These are phyloP conservation scores for Drosophila virilis DNA, from an alignment of 1,140 invertebrate genomes.

Conservation along the genomic window DNA sequence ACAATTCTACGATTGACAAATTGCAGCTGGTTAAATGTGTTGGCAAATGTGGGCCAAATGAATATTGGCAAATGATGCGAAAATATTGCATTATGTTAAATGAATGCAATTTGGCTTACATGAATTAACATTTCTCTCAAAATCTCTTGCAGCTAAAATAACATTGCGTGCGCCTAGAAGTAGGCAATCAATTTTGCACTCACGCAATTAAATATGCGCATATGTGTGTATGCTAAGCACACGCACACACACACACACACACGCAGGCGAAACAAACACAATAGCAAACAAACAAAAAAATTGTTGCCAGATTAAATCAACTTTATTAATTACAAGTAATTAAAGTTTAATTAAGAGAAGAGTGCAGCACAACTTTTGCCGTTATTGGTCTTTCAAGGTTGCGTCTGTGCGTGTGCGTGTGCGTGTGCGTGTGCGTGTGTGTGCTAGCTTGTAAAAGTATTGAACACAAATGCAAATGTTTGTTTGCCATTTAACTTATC, in stretches of 20 bases:
- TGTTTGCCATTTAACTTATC: slow-evolving; percentile 68
- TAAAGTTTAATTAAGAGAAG: slow-evolving; percentile 76
- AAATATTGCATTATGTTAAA: no score
- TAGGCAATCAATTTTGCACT: neutral
- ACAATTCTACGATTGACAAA: no score
- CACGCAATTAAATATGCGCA: no score
- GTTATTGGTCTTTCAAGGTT: slow-evolving; percentile 63
- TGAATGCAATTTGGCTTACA: no score
- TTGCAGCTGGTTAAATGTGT: no score
- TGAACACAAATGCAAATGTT: slow-evolving; percentile 68
- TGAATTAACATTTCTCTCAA: no score
- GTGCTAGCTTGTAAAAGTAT: neutral
- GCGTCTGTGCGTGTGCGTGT: slow-evolving; percentile 22
- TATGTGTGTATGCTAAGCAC: no score
- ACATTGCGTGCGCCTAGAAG: neutral
- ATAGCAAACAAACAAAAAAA: neutral
- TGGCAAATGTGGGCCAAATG: no score
- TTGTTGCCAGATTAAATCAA: slow-evolving; percentile 64
- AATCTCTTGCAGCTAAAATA: no score
- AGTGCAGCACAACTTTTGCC: slow-evolving; percentile 17
- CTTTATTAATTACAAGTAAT: slow-evolving; percentile 79
- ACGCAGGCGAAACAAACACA: neutral
- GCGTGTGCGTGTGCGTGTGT: slow-evolving; percentile 4
- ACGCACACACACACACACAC: neutral
- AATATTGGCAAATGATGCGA: no score